Base-by-base conservation (phyloP, 2,888 invertebrate genomes). In the Dioctria linearis region DNA sequence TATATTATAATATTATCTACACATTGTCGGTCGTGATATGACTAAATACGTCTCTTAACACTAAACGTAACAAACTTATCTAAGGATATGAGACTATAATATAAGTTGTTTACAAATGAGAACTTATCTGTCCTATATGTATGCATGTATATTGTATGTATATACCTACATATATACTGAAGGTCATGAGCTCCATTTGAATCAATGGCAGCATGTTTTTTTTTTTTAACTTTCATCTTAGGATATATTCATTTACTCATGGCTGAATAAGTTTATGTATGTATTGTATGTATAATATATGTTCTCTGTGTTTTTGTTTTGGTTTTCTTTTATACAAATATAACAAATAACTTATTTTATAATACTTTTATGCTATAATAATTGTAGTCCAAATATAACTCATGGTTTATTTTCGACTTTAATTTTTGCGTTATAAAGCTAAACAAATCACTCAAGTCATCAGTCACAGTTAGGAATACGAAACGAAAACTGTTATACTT, bases 381-480 rank as follows among this genome's bases (percentile, higher is more conserved):
- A 75, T 75, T 75, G 59, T 75, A 75, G 75, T 61, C 61, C 61
- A 75, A 75, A 51, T 75, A 75, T 75, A 59, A 59, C 61, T 61
- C 61, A 75, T 66, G 71, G 25, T 61, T n/a, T 69, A 39, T 80
- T 57, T 25, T 66, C 80, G 51, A 65, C 8, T 73, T 78, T 79
- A 73, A 46, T 54, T 67, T 81, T 69, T 76, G 59, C 71, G 57
- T 65, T 82, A 80, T 82, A 82, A 82, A 82, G 82, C 82, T 82
- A 82, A 82, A 82, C 75, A 80, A 80, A 80, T 82, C 82, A 82
- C 82, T 80, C 82, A 82, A 80, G 78, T 80, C 80, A 73, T 82
- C 82, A 82, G 82, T 82, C 82, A 78, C 82, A 80, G 79, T 80
- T 82, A 82, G 80, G 80, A 80, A 82, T 82, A 73, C 75, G 13